phyloP scores from a whole-genome alignment of 1,140 invertebrate species.

The Zophobas morio region DNA sequence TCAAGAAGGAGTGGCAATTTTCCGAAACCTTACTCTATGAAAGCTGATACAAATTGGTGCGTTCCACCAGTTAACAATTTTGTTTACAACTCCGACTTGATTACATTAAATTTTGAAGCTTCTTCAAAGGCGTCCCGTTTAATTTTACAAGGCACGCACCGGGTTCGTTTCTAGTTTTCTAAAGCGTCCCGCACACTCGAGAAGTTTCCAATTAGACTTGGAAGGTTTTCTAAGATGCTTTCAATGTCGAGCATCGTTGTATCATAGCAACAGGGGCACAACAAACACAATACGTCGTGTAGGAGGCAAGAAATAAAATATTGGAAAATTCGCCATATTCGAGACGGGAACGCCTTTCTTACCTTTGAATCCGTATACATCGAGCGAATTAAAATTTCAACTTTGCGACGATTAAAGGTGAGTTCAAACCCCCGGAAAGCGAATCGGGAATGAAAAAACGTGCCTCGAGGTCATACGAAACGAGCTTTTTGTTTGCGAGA shows the following conservation, averaged over 20 bases:
- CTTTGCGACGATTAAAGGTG: too few species aligned
- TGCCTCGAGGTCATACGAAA: too few species aligned
- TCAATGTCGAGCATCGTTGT: constrained; percentile 25
- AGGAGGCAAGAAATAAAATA: constrained; percentile 21
- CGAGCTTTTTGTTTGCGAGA: too few species aligned
- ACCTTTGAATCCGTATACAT: too few species aligned
- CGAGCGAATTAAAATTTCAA: too few species aligned
- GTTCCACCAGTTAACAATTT: constrained; percentile 33
- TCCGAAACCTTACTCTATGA: constrained; percentile 40
- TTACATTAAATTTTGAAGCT: constrained; percentile 43
- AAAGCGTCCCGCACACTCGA: constrained; percentile 1
- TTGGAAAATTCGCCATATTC: background rate
- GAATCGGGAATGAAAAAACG: too few species aligned
- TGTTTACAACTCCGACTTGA: constrained; percentile 39
- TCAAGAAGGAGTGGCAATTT: constrained; percentile 18
- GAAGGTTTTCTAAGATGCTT: constrained; percentile 24
- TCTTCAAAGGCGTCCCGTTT: constrained; percentile 35
- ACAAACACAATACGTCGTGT: constrained; percentile 18
- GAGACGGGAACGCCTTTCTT: too few species aligned
- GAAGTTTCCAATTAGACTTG: constrained; percentile 32
- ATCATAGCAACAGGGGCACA: constrained; percentile 31
- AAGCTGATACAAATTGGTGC: constrained; percentile 39
- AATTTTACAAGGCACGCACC: constrained; percentile 21
- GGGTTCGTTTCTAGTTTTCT: constrained; percentile 7
- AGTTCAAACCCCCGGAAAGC: too few species aligned